Conservation (phyloP, 2,888 invertebrate species). For the Pseudanteris insignis region DNA sequence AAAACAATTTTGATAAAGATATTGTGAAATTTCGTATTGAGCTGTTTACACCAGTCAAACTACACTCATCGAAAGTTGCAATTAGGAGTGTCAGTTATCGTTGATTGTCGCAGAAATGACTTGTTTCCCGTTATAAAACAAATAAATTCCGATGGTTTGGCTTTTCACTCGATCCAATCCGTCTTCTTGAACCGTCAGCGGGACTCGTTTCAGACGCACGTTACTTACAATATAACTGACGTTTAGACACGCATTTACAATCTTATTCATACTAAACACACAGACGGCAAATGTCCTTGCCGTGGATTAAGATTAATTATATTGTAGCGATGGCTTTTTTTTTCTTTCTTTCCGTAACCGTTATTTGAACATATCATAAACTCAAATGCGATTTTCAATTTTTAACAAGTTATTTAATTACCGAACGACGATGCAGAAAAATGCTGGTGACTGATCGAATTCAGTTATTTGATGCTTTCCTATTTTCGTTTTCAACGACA, state of each 20-base stretch:
- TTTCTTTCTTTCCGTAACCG: constrained; percentile 15
- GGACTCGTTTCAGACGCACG: constrained; percentile 40
- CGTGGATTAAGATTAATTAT: constrained; percentile 41
- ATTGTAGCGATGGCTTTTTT: constrained; percentile 22
- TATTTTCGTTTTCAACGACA: no score
- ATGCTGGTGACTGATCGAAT: no score
- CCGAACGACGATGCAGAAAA: background rate
- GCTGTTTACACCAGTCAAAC: no score
- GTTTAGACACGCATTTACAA: constrained; percentile 43
- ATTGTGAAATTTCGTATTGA: no score
- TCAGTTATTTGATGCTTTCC: no score
- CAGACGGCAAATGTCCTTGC: constrained; percentile 25
- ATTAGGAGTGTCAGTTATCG: constrained; percentile 22
- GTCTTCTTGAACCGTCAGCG: constrained; percentile 44
- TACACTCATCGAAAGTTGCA: constrained; percentile 3
- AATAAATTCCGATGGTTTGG: constrained; percentile 35
- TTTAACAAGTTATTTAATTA: constrained; percentile 40
- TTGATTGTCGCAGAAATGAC: constrained; percentile 31
- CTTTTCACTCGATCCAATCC: constrained; percentile 39
- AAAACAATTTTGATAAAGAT: no score
- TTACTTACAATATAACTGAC: constrained; percentile 38
- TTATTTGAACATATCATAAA: constrained; percentile 35
- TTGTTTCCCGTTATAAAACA: constrained; percentile 27
- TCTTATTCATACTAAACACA: constrained; percentile 39
- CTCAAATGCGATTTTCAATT: constrained; percentile 27